A percentile compares a stretch with the other conserved stretches of the same genome.
Evolutionary conservation across 2,888 invertebrate species (phyloP).

Genomic region (Idaea straminata): DNA sequence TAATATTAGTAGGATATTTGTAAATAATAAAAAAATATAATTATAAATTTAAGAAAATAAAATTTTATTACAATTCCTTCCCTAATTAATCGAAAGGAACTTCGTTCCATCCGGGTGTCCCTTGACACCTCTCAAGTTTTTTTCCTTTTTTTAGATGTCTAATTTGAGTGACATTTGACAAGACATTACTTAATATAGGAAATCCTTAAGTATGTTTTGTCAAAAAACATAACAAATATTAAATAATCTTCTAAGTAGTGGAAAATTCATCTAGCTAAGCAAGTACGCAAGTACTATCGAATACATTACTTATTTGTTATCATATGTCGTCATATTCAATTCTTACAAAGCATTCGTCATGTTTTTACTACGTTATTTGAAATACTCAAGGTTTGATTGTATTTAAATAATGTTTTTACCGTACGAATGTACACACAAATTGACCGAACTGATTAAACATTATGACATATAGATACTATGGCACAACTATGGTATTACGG

Average conservation of each 20-base stretch:
- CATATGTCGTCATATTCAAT: background rate
- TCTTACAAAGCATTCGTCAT: background rate
- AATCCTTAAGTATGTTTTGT: background rate
- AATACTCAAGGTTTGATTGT: background rate
- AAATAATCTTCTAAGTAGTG: background rate
- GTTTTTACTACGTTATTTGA: background rate
- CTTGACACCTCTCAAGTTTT: no score
- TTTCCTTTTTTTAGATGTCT: no score
- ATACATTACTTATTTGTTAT: background rate
- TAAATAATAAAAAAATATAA: no score
- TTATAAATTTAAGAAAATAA: no score
- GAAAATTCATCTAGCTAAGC: background rate
- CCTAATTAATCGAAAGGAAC: no score
- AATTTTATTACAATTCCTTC: no score
- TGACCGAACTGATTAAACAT: background rate
- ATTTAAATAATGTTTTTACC: background rate
- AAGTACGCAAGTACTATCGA: background rate
- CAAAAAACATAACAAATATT: background rate
- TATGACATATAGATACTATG: background rate
- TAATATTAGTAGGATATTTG: no score
- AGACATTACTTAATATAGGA: no score
- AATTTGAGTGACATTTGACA: no score
- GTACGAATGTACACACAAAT: background rate
- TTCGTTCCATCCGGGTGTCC: no score
- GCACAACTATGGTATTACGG: background rate